Conservation (phyloP, 2,797 vertebrate genomes). For the Gymnocypris eckloni region DNA sequence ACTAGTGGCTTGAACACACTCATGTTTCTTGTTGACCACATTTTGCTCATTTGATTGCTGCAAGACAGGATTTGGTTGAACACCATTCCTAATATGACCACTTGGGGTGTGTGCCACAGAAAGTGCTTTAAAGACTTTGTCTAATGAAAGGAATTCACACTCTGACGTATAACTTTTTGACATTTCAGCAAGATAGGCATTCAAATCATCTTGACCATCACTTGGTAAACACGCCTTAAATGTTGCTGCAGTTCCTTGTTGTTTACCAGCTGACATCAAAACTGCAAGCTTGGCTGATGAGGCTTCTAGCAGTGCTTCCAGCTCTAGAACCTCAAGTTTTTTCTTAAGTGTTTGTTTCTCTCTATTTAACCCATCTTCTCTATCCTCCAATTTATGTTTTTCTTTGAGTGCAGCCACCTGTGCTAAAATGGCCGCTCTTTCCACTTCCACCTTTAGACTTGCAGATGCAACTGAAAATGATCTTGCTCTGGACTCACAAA, state of each 20-base stretch:
- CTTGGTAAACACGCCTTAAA: not conserved
- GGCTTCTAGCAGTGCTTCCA: slow-evolving; percentile 10
- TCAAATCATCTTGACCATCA: not conserved
- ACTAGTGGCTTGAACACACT: no score
- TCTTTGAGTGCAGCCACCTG: no score
- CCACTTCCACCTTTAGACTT: slow-evolving; percentile 4
- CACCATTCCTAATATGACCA: slow-evolving; percentile 7
- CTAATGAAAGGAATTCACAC: slow-evolving; percentile 25
- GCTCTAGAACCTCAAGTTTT: slow-evolving; percentile 5
- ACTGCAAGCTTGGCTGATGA: slow-evolving; percentile 30
- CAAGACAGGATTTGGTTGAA: not conserved
- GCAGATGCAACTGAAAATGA: slow-evolving; percentile 15
- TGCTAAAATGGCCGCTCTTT: slow-evolving; percentile 5
- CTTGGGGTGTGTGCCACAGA: slow-evolving; percentile 27
- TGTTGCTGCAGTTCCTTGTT: not conserved
- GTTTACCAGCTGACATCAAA: not conserved
- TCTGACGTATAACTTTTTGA: slow-evolving; percentile 25
- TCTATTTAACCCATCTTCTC: not conserved
- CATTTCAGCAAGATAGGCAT: slow-evolving; percentile 23
- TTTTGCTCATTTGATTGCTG: not conserved
- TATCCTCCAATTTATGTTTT: not conserved
- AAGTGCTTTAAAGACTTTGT: slow-evolving; percentile 17
- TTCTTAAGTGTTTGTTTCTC: slow-evolving; percentile 5
- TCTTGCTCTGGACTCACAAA: not conserved
- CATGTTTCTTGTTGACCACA: no score